phyloP scores from a whole-genome alignment of 92 coral and sea anemone genomes.

The Heteractis magnifica region DNA sequence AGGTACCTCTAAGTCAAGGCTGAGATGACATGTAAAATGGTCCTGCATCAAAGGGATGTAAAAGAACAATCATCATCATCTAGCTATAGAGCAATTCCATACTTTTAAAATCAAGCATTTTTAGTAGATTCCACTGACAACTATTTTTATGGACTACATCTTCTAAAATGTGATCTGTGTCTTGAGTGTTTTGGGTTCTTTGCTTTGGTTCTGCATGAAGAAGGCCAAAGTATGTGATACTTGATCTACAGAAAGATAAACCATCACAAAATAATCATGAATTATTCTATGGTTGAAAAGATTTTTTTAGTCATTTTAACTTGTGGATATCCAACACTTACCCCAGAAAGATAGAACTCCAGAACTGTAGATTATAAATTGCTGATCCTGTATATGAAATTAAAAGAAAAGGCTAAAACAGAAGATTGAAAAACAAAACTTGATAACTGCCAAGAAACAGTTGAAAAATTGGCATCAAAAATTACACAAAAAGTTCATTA shows the following conservation, averaged over 20 bases:
- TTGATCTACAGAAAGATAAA: conserved; percentile 2
- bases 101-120: not conserved
- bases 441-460: not conserved
- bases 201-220: not conserved
- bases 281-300: not conserved
- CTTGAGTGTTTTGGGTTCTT: not conserved
- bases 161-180: conserved; percentile 1
- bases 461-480: not conserved
- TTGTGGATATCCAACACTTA: conserved; percentile 4
- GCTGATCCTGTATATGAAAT: conserved; percentile 23
- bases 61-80: too few species aligned
- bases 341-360: conserved; percentile 63
- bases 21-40: too few species aligned
- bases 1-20: too few species aligned
- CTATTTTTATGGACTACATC: not conserved
- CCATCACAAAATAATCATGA: not conserved
- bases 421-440: not conserved
- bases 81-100: too few species aligned
- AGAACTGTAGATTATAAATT: conserved; percentile 45
- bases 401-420: not conserved
- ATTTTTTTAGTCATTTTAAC: not conserved
- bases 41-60: too few species aligned
- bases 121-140: not conserved
- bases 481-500: not conserved
- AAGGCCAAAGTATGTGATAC: not conserved